Evolutionary conservation across 2,888 invertebrate species (phyloP), one percentile per base, ranked within the genome.

Genomic region (Drosophila merina): DNA sequence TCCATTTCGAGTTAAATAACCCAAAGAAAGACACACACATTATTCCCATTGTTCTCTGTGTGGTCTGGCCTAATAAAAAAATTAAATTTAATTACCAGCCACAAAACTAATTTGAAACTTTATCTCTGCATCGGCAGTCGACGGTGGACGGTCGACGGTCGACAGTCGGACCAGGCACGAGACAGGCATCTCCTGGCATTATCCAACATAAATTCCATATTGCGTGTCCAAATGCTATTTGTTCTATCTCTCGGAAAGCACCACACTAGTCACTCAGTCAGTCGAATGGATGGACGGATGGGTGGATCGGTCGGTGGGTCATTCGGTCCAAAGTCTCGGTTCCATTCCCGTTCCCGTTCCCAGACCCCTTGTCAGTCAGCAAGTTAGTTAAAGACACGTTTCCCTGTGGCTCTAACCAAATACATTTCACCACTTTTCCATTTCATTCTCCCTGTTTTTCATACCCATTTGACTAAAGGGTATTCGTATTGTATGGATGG

Each of bases 131-230:
- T 87, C 85, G 72, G 71, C 63, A 76, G 60, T 50, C 66, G 57
- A 52, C 57, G 6, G 14, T 12, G 4, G 33, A 33, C 33, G n/a
- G 33, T n/a, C 33, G 33, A 52, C 57, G 6, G 14, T 12, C 10
- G 33, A 33, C 33, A 33, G 33, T n/a, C 33, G 33, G n/a, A n/a
- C 10, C 60, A 51, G 57, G 63, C 72, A 64, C 58, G 58, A 64
- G 54, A 5, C 28, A 5, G 28, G 28, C 28, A 20, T 52, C 44
- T 12, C 36, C 64, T 7, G 64, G 57, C 59, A 85, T 86, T 88
- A 86, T 86, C 86, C 75, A 88, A 84, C 86, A 88, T 85, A 75
- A 88, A 79, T 88, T 88, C 77, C 77, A 70, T 86, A 85, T 88
- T 86, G 84, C 84, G 88, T 85, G 84, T 74, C 68, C 75, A 74